phyloP scores from a whole-genome alignment of 2,797 vertebrate species.

The Geotria australis region DNA sequence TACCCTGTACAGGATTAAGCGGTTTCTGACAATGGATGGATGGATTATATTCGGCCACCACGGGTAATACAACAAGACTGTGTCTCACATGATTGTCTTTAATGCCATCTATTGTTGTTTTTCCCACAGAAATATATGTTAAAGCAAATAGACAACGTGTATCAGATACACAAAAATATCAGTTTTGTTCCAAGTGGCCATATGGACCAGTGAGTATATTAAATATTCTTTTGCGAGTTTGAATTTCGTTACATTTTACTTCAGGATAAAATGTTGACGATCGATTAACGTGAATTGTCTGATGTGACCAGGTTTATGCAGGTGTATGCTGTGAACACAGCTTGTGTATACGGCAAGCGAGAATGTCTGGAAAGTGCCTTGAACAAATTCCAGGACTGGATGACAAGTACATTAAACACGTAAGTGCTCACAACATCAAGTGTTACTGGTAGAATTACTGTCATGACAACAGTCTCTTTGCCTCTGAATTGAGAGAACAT shows the following conservation, averaged over 20 bases:
- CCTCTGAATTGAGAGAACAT: too few relatives aligned
- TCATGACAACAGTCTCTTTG: too few relatives aligned
- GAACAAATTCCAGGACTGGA: conserved; percentile 9
- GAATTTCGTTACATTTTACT: too few relatives aligned
- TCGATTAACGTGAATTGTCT: too few relatives aligned
- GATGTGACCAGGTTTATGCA: conserved; percentile 11
- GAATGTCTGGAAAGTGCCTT: conserved; percentile 10
- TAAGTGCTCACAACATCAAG: too few relatives aligned
- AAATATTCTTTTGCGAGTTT: neutral
- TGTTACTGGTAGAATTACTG: too few relatives aligned
- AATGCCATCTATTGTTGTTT: neutral
- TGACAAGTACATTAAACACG: conserved; percentile 2
- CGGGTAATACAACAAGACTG: too few relatives aligned
- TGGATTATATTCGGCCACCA: too few relatives aligned
- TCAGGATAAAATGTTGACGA: too few relatives aligned
- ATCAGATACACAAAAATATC: neutral
- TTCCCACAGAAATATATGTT: neutral
- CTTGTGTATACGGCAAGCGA: conserved; percentile 12
- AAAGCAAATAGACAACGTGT: neutral
- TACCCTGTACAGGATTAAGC: too few relatives aligned
- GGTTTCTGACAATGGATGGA: too few relatives aligned
- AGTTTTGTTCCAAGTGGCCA: neutral
- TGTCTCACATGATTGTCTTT: too few relatives aligned
- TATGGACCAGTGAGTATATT: neutral
- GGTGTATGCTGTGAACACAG: conserved; percentile 10